Evolutionary conservation across 92 coral and sea anemone species (phyloP).

Genomic region (Parazoanthus darwini): DNA sequence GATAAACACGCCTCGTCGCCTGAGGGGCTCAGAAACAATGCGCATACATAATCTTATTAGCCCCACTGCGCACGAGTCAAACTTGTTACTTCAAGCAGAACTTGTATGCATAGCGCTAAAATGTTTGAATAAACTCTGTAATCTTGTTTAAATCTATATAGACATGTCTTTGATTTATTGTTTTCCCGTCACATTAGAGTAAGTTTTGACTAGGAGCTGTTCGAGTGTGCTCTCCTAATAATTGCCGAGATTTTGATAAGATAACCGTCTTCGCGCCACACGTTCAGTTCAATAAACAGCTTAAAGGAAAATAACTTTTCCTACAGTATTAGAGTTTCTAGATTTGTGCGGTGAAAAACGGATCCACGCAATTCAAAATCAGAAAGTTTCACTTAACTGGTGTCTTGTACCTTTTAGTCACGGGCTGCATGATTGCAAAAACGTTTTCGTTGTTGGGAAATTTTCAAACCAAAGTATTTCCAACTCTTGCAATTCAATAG

Average conservation of each 20-base stretch:
- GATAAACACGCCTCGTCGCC: constrained; percentile 34
- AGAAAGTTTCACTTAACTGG: not conserved
- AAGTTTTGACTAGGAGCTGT: constrained; percentile 1
- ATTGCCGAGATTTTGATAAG: not conserved
- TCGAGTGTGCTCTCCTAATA: constrained; percentile 10
- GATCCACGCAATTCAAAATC: not conserved
- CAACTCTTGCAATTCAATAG: not conserved
- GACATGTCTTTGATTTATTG: constrained; percentile 40
- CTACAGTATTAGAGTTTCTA: not conserved
- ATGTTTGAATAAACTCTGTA: constrained; percentile 40
- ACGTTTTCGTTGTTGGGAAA: not conserved
- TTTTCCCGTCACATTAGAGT: not conserved
- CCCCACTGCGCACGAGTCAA: not conserved
- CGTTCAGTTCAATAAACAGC: not conserved
- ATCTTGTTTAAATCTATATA: constrained; percentile 40
- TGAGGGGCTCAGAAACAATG: constrained; percentile 12
- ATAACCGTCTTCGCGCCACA: not conserved
- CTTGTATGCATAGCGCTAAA: constrained; percentile 18
- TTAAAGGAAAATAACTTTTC: not conserved
- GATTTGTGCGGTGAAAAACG: not conserved
- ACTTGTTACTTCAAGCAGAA: constrained; percentile 31
- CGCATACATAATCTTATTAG: constrained; percentile 22
- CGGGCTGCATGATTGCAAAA: not conserved
- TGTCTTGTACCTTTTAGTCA: not conserved
- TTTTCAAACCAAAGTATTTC: not conserved